A percentile compares a stretch with the other conserved stretches of the same genome.
phyloP scores from a whole-genome alignment of 2,888 invertebrate genomes.

The Glaucopsyche alexis region DNA sequence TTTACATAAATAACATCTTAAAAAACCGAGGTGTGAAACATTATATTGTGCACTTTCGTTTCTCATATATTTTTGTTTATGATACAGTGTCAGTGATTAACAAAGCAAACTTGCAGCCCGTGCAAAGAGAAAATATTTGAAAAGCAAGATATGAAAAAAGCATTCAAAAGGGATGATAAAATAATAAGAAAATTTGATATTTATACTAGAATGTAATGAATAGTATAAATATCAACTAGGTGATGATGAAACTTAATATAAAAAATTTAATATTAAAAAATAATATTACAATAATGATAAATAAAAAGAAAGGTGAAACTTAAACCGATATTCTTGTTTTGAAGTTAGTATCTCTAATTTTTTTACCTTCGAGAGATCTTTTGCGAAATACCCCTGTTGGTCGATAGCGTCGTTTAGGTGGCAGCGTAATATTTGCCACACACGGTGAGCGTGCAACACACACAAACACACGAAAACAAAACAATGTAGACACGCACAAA shows the following conservation, averaged over 20 bases:
- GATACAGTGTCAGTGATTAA: conserved; percentile 73
- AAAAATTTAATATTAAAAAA: conserved; percentile 51
- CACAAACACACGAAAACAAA: conserved; percentile 81
- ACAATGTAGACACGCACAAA: conserved; percentile 80
- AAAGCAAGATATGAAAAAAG: conserved; percentile 76
- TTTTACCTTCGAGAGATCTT: conserved; percentile 98
- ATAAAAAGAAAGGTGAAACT: conserved; percentile 58
- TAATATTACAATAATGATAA: conserved; percentile 50
- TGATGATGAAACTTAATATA: conserved; percentile 59
- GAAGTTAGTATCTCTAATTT: conserved; percentile 73
- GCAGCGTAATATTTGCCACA: conserved; percentile 75
- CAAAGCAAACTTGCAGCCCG: conserved; percentile 76
- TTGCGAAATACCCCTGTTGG: conserved; percentile 95
- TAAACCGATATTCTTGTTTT: conserved; percentile 66
- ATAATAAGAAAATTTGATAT: conserved; percentile 53
- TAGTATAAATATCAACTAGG: conserved; percentile 63
- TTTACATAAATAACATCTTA: conserved; percentile 49
- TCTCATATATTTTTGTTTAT: conserved; percentile 64
- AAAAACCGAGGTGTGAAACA: conserved; percentile 64
- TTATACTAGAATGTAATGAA: conserved; percentile 54
- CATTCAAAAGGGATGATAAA: conserved; percentile 65
- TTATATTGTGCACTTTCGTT: conserved; percentile 68
- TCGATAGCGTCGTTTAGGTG: conserved; percentile 70
- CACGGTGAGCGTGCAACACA: conserved; percentile 81
- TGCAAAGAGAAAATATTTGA: conserved; percentile 74